A percentile compares a stretch with the other conserved stretches of the same genome.
Evolutionary conservation across 2,113 vertebrate genomes (phyloP).

Genomic region (Gobius niger): DNA sequence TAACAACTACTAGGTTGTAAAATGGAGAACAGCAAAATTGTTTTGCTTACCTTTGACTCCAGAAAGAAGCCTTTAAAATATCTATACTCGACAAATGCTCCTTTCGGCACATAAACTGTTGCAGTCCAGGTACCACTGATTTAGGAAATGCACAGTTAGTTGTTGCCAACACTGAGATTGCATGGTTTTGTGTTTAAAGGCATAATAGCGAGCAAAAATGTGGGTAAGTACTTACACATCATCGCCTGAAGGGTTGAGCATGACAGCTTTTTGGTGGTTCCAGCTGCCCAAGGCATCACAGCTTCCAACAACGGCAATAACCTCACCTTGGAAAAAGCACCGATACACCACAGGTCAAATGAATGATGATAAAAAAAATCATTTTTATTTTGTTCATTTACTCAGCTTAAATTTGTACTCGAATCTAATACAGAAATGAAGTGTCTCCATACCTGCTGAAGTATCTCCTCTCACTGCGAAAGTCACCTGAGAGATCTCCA

Average conservation of each 20-base stretch:
- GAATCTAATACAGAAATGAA: too few relatives aligned
- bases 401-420: too few relatives aligned
- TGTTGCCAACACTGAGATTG: background rate
- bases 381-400: too few relatives aligned
- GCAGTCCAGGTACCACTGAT: constrained; percentile 82
- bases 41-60: constrained; percentile 85
- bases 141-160: background rate
- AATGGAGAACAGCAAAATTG: constrained; percentile 23
- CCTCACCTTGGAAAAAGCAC: constrained; percentile 78
- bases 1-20: background rate
- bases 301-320: constrained; percentile 89
- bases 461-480: constrained; percentile 84
- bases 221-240: constrained; percentile 73
- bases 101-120: constrained; percentile 77
- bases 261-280: constrained; percentile 83
- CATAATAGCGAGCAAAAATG: background rate
- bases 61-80: constrained; percentile 92
- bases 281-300: constrained; percentile 87
- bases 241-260: constrained; percentile 69
- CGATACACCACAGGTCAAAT: too few relatives aligned
- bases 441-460: constrained; percentile 78
- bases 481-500: constrained; percentile 85
- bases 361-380: too few relatives aligned
- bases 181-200: background rate
- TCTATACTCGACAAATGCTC: constrained; percentile 81